Conservation (phyloP, 2,113 vertebrate species). For the Lycaon pictus region DNA sequence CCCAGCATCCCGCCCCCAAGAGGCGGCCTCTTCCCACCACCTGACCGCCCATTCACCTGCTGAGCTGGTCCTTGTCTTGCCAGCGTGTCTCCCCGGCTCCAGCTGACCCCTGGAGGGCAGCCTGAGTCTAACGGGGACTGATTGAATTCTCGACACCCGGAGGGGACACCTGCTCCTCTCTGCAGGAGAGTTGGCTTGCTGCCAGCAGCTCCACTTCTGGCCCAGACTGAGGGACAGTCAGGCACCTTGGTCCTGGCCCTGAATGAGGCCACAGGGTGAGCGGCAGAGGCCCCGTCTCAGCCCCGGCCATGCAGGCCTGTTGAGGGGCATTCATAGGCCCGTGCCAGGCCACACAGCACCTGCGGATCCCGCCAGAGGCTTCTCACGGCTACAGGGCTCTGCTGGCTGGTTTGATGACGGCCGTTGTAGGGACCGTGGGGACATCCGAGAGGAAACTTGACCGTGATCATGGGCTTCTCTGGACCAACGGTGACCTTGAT, state of each 20-base stretch:
- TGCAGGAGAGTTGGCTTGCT: background rate
- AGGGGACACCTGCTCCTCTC: background rate
- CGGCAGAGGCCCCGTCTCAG: background rate
- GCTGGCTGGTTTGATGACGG: background rate
- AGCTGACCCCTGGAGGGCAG: background rate
- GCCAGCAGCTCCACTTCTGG: background rate
- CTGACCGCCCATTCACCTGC: background rate
- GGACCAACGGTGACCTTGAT: background rate
- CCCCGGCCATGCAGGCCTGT: background rate
- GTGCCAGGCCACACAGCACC: fast-evolving
- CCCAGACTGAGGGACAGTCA: background rate
- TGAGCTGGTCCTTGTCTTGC: background rate
- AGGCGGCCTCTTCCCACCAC: background rate
- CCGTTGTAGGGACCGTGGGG: background rate
- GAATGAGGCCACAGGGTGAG: background rate
- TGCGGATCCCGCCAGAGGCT: background rate
- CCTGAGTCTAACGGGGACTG: background rate
- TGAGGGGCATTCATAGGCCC: background rate
- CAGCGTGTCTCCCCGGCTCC: fast-evolving
- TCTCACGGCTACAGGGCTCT: fast-evolving
- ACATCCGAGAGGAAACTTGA: background rate
- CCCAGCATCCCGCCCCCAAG: background rate
- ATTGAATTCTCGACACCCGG: background rate
- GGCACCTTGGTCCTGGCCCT: background rate
- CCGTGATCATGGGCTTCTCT: background rate